phyloP scores from a whole-genome alignment of 2,113 vertebrate genomes.

The Scomber scombrus region DNA sequence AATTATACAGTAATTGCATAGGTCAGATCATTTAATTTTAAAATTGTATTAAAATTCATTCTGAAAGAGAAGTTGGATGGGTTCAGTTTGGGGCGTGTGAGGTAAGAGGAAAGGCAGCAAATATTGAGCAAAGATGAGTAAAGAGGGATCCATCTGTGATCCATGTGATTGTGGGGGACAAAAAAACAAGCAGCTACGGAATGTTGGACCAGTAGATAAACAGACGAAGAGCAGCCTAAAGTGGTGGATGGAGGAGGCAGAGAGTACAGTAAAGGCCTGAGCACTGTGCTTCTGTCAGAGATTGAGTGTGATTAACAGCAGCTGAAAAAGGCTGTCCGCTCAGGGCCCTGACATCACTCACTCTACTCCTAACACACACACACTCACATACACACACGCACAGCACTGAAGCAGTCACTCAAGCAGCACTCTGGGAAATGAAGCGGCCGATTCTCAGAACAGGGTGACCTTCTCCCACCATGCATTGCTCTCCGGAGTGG shows the following conservation, averaged over 20 bases:
- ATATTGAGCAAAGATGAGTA: constrained; percentile 5
- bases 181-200: constrained; percentile 15
- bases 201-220: background rate
- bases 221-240: constrained; percentile 14
- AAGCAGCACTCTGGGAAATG: constrained; percentile 76
- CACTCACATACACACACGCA: constrained; percentile 26
- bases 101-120: background rate
- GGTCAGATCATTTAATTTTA: too few species aligned
- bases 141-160: background rate
- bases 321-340: constrained; percentile 60
- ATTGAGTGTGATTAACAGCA: constrained; percentile 74
- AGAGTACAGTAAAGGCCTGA: constrained; percentile 33
- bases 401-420: constrained; percentile 56
- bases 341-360: constrained; percentile 64
- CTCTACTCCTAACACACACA: constrained; percentile 49
- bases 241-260: constrained; percentile 27
- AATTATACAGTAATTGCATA: too few species aligned
- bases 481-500: constrained; percentile 51
- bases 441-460: constrained; percentile 69
- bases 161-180: background rate
- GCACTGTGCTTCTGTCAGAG: constrained; percentile 46
- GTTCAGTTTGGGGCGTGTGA: background rate
- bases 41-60: background rate
- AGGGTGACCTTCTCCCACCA: constrained; percentile 67
- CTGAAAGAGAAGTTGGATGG: background rate